Evolutionary conservation across 2,888 invertebrate genomes (phyloP).

Genomic region (Tenthredo distinguenda): DNA sequence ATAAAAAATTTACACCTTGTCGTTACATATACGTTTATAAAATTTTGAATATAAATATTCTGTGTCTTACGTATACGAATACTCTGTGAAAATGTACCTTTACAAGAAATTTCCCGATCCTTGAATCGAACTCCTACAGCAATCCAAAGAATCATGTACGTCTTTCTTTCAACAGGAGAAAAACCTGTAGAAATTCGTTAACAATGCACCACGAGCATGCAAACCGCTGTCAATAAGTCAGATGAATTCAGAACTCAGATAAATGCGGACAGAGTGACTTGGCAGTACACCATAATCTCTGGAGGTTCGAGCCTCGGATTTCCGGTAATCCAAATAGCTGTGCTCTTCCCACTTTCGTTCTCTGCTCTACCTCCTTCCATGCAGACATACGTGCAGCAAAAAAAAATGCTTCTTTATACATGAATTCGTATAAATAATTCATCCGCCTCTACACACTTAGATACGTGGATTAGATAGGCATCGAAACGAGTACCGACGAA

Average conservation of each 20-base stretch:
- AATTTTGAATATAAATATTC: neutral
- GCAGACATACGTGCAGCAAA: neutral
- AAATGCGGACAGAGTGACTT: constrained; percentile 36
- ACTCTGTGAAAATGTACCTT: neutral
- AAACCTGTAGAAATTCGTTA: neutral
- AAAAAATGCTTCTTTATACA: neutral
- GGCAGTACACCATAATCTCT: constrained; percentile 44
- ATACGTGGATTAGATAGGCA: neutral
- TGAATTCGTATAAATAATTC: neutral
- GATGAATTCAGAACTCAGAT: constrained; percentile 40
- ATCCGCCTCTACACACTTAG: neutral
- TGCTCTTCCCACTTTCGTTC: neutral
- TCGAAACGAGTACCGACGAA: neutral
- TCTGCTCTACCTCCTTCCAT: neutral
- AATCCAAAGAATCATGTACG: neutral
- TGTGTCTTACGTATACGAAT: neutral
- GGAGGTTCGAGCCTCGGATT: constrained; percentile 26
- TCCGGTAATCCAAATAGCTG: constrained; percentile 30
- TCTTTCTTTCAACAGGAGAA: neutral
- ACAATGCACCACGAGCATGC: constrained; percentile 1
- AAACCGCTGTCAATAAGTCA: constrained; percentile 46
- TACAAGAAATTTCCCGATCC: neutral
- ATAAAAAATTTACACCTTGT: neutral
- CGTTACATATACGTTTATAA: neutral
- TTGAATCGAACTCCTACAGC: neutral